Evolutionary conservation across 2,888 invertebrate species (phyloP).

Genomic region (Mimas tiliae): DNA sequence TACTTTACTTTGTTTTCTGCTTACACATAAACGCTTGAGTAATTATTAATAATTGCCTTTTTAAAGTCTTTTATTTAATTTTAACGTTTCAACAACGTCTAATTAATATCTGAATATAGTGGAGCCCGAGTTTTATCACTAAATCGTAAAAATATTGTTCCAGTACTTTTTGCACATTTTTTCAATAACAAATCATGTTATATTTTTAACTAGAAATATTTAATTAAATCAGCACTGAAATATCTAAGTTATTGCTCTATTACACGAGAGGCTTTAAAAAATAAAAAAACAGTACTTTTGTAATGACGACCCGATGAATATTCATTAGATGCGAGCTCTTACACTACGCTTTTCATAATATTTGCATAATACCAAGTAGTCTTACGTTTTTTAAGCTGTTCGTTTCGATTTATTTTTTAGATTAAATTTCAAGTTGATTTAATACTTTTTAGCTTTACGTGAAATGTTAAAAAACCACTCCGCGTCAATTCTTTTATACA

Average conservation of each 20-base stretch:
- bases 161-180: neutral
- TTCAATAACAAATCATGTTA: neutral
- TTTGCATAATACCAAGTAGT: conserved; percentile 51
- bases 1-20: neutral
- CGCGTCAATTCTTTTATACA: too few relatives aligned
- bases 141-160: neutral
- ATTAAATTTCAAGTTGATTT: conserved; percentile 8
- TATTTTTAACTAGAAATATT: neutral
- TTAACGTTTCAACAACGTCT: neutral
- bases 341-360: conserved; percentile 52
- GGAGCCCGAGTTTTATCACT: too few relatives aligned
- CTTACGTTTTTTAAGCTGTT: conserved; percentile 19
- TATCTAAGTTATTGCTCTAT: conserved; percentile 19
- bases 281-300: conserved; percentile 44
- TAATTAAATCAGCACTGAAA: conserved; percentile 20
- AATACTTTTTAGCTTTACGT: neutral
- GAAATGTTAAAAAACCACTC: too few relatives aligned
- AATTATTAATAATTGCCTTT: neutral
- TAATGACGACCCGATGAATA: conserved; percentile 50
- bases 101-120: too few relatives aligned
- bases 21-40: neutral
- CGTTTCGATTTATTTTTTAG: conserved; percentile 19
- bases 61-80: neutral
- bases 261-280: conserved; percentile 25
- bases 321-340: conserved; percentile 47